Percentiles rank a stretch among this genome's conserved stretches.
Evolutionary conservation across 2,888 invertebrate genomes (phyloP).

Genomic region (Macaria liturata): DNA sequence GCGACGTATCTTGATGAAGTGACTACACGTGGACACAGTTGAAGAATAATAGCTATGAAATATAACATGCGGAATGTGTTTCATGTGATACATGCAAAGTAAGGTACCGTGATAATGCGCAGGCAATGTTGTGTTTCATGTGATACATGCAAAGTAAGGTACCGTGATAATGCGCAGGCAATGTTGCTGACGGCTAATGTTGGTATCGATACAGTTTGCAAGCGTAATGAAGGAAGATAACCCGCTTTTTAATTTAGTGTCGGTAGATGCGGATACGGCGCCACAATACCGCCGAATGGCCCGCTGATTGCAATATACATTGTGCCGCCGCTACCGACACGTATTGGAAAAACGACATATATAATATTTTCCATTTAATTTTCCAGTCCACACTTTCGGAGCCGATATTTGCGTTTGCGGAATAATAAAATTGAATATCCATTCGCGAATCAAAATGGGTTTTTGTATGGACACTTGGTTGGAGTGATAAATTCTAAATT

Average conservation of each 20-base stretch:
- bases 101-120: not conserved
- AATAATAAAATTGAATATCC: slow-evolving; percentile 31
- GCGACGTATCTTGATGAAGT: slow-evolving; percentile 4
- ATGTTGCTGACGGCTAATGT: slow-evolving; percentile 1
- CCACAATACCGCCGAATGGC: slow-evolving; percentile 27
- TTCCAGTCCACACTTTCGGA: slow-evolving; percentile 34
- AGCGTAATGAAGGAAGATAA: slow-evolving; percentile 15
- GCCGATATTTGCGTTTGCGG: slow-evolving; percentile 24
- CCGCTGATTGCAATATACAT: slow-evolving; percentile 52
- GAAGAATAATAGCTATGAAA: too few species aligned
- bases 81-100: slow-evolving; percentile 1
- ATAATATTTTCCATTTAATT: slow-evolving; percentile 47
- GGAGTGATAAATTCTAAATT: slow-evolving; percentile 18
- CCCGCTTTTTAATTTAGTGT: slow-evolving; percentile 27
- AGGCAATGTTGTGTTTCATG: slow-evolving; percentile 1
- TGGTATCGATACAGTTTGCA: slow-evolving; percentile 29
- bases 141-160: not conserved
- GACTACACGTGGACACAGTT: not conserved
- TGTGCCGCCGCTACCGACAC: slow-evolving; percentile 44
- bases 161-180: not conserved
- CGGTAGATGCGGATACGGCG: slow-evolving; percentile 22
- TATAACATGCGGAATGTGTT: too few species aligned
- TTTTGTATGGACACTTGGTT: slow-evolving; percentile 24
- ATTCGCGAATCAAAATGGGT: slow-evolving; percentile 19
- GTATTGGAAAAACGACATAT: slow-evolving; percentile 44